Conservation (phyloP, 1,140 invertebrate species). For the Ridgeia piscesae region DNA sequence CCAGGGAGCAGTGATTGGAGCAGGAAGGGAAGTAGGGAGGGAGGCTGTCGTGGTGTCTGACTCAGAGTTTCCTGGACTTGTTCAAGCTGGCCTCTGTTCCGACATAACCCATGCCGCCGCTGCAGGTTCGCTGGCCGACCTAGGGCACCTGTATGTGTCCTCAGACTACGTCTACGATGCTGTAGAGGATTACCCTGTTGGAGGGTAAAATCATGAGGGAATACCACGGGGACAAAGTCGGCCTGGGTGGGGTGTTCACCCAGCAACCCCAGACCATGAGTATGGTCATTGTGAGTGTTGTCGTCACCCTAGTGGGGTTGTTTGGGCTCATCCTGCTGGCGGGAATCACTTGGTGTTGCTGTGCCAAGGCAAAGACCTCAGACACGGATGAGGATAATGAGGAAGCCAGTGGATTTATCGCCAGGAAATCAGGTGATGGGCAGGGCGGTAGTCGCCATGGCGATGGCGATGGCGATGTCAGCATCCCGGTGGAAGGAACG, state of each 20-base stretch:
- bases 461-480: slow-evolving; percentile 19
- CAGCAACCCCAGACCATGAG: slow-evolving; percentile 12
- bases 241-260: neutral
- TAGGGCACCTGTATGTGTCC: neutral
- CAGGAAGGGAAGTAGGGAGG: neutral
- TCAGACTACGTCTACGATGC: neutral
- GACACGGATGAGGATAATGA: slow-evolving; percentile 1
- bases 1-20: neutral
- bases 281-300: slow-evolving; percentile 36
- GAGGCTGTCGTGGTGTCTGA: neutral
- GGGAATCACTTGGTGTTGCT: slow-evolving; percentile 45
- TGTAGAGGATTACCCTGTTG: neutral
- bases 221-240: neutral
- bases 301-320: slow-evolving; percentile 34
- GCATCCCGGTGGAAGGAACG: slow-evolving; percentile 13
- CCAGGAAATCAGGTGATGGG: slow-evolving; percentile 13
- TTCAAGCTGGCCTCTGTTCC: neutral
- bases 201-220: neutral
- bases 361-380: slow-evolving; percentile 31
- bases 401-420: slow-evolving; percentile 7
- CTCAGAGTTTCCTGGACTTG: neutral
- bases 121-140: neutral
- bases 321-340: slow-evolving; percentile 38
- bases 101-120: neutral
- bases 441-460: slow-evolving; percentile 18